phyloP scores from a whole-genome alignment of 2,797 vertebrate genomes.

The Dryobates pubescens region DNA sequence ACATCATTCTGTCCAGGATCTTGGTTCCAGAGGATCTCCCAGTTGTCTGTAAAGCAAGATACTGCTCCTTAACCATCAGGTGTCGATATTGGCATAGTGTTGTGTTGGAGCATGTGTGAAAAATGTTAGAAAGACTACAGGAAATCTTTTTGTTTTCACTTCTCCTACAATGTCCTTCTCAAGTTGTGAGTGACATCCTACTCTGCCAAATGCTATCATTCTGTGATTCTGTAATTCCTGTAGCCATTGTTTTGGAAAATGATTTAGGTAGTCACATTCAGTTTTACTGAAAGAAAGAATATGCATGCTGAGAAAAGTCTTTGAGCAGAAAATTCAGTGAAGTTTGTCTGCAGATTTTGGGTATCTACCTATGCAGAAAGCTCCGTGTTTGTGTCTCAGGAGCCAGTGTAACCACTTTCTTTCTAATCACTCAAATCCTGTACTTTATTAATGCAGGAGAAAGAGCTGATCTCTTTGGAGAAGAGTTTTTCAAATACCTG shows the following conservation, averaged over 20 bases:
- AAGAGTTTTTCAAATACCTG: conserved; percentile 19
- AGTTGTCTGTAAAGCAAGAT: background rate
- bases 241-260: background rate
- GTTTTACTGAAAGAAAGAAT: background rate
- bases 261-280: background rate
- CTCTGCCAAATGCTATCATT: too few relatives aligned
- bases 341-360: background rate
- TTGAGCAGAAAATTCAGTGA: background rate
- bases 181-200: background rate
- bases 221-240: background rate
- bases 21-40: background rate
- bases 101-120: rapidly evolving
- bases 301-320: background rate
- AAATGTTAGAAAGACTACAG: background rate
- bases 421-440: background rate
- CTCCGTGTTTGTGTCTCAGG: background rate
- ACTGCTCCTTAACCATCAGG: background rate
- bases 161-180: background rate
- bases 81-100: background rate
- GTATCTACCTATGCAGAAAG: background rate
- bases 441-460: background rate
- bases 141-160: background rate
- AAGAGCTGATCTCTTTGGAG: conserved; percentile 36
- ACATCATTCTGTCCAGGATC: background rate
- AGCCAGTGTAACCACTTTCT: background rate